Conservation (phyloP, 2,797 vertebrate genomes). For the Emys orbicularis region DNA sequence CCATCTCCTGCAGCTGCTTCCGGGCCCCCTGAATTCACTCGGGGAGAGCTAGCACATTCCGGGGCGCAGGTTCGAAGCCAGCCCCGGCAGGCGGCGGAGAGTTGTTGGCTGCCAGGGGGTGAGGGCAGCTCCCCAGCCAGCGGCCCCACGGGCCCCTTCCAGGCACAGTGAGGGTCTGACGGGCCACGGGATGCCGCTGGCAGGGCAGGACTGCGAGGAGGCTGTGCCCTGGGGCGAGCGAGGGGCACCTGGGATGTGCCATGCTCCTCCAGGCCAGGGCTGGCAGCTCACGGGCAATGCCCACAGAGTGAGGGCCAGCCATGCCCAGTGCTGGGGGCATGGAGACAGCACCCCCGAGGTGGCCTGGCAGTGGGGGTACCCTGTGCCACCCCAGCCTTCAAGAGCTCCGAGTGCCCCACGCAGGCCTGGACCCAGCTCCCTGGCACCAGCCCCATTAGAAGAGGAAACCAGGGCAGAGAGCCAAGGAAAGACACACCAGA, state of each 20-base stretch:
- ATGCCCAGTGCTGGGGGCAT: too few relatives aligned
- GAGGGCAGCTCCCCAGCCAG: too few relatives aligned
- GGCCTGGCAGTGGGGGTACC: too few relatives aligned
- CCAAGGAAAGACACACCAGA: background rate
- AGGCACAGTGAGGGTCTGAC: rapidly evolving
- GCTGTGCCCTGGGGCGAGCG: too few relatives aligned
- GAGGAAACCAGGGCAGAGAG: background rate
- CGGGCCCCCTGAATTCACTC: too few relatives aligned
- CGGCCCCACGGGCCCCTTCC: rapidly evolving
- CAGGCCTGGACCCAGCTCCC: background rate
- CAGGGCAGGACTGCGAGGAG: background rate
- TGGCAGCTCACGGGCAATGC: too few relatives aligned
- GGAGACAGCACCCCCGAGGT: too few relatives aligned
- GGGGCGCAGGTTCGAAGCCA: background rate
- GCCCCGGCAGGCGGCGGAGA: background rate
- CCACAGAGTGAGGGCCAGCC: background rate
- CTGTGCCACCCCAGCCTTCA: background rate
- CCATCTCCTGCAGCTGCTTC: background rate
- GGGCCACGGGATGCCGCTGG: background rate
- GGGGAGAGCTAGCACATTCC: too few relatives aligned
- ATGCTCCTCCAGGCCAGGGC: too few relatives aligned
- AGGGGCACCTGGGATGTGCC: too few relatives aligned
- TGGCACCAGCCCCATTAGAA: background rate
- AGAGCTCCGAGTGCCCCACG: background rate
- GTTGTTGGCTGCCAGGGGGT: background rate